Evolutionary conservation across 2,113 vertebrate species (phyloP).

Genomic region (Microcebus griseorufus): DNA sequence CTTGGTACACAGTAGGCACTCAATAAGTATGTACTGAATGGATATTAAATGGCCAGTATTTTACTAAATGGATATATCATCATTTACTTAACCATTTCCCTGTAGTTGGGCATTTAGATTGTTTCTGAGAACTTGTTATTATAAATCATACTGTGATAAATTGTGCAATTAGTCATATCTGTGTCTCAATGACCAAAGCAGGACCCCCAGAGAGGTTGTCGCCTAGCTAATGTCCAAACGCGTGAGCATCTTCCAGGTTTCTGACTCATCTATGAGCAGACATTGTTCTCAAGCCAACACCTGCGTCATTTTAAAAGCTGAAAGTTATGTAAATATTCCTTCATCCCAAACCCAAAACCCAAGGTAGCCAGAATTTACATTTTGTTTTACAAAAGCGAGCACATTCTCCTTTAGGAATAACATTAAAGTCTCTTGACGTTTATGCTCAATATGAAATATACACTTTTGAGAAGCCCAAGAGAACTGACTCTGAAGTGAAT

Average conservation of each 20-base stretch:
- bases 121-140: neutral
- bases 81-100: neutral
- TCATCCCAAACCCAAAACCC: neutral
- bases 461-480: neutral
- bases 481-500: neutral
- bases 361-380: neutral
- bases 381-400: neutral
- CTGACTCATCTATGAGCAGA: neutral
- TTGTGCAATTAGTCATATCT: neutral
- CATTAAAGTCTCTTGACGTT: neutral
- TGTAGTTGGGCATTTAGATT: neutral
- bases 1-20: neutral
- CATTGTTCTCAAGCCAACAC: neutral
- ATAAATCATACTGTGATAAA: neutral
- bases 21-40: fast-evolving
- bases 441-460: neutral
- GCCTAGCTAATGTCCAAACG: too few species aligned
- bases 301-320: neutral
- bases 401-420: neutral
- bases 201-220: neutral
- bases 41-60: fast-evolving
- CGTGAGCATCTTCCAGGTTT: fast-evolving
- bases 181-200: neutral
- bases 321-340: neutral
- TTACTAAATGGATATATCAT: fast-evolving